Base-by-base conservation (phyloP, 2,113 vertebrate species). In the Triplophysa siluroides region DNA sequence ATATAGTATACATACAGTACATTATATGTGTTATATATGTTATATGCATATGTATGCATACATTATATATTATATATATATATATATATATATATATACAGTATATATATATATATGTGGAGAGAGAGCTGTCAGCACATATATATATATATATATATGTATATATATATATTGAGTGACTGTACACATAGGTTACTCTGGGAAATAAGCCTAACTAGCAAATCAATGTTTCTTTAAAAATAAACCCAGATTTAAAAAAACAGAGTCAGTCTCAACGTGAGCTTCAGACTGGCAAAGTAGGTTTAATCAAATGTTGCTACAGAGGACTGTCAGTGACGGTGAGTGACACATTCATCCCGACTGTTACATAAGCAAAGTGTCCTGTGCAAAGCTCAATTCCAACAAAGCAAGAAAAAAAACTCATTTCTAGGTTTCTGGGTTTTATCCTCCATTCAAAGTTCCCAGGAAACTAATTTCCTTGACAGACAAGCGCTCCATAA, bases 331-430 rank as follows among this genome's bases (percentile, higher is more conserved):
- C 87, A 87, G 86, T 73, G 85, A 87, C 88, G 85, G 86, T 88
- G 90, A 92, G 83, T 89, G 90, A 93, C 89, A 90, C 89, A 88
- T 90, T 89, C 86, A 92, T 92, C 87, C 87, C 87, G 85, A 90
- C 88, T 86, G 88, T 88, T 88, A 88, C 86, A 88, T 87, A 88
- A 90, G 90, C 88, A 86, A 87, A 87, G 88, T 72, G 85, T 76
- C 81, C 83, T 86, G 84, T 85, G 71, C 54, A 18, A 73, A 73
- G 29, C 71, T 60, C 54, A 60, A 60, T 73, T 73, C 54, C 54
- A 60, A 38, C n/a, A 73, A 73, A 73, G 33, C 41, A 60, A 89
- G 89, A 82, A 86, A 90, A 82, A 90, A 90, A 89, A 38, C 74
- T 74, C 87, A 83, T 86, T 90, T 87, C 87, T 84, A 86, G 84